Percentiles rank a stretch among this genome's conserved stretches.
phyloP scores from a whole-genome alignment of 2,888 invertebrate species.

The Orthosia incerta region DNA sequence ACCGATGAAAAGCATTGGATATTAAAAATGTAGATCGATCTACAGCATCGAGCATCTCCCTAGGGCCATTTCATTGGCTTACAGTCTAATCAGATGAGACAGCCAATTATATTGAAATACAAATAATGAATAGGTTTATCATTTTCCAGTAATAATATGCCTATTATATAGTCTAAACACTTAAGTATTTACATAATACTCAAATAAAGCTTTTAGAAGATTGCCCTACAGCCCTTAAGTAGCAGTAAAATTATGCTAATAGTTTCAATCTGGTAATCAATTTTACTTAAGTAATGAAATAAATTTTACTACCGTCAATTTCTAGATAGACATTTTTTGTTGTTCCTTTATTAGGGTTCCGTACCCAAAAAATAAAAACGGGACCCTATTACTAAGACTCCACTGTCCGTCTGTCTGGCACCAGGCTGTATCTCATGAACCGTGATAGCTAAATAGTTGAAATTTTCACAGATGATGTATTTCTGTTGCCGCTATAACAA shows the following conservation, averaged over 20 bases:
- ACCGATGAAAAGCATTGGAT: neutral
- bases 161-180: conserved; percentile 9
- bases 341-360: too few relatives aligned
- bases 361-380: too few relatives aligned
- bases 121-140: conserved; percentile 1
- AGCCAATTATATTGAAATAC: conserved; percentile 9
- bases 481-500: too few relatives aligned
- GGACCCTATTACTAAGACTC: too few relatives aligned
- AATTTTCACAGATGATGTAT: too few relatives aligned
- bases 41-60: neutral
- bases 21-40: neutral
- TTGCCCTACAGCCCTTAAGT: conserved; percentile 5
- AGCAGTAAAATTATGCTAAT: conserved; percentile 30
- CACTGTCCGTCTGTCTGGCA: too few relatives aligned
- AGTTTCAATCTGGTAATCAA: conserved; percentile 1
- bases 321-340: neutral
- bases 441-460: too few relatives aligned
- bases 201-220: conserved; percentile 44
- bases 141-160: conserved; percentile 1
- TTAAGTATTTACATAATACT: conserved; percentile 29
- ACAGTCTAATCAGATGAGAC: neutral
- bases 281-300: neutral
- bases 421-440: too few relatives aligned
- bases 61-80: neutral
- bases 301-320: neutral